phyloP scores from a whole-genome alignment of 2,888 invertebrate genomes.

The Drosophila tripunctata region DNA sequence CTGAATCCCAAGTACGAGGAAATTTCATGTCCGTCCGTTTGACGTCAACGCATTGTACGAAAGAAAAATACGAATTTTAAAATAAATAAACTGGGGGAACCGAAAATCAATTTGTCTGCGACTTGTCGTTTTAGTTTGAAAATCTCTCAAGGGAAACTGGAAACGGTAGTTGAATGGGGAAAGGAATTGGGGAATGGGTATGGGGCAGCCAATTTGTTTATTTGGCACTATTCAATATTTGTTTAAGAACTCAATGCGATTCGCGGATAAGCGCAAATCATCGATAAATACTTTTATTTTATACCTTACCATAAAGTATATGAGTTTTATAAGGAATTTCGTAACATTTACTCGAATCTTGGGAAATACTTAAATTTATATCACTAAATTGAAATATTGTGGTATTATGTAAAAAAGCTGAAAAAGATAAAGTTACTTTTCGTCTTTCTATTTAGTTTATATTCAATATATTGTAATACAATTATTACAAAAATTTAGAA shows the following conservation, averaged over 20 bases:
- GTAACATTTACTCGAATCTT: too few species aligned
- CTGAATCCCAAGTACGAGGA: slow-evolving; percentile 13
- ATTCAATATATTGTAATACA: too few species aligned
- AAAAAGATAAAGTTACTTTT: too few species aligned
- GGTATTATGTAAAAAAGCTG: too few species aligned
- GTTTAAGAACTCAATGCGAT: slow-evolving; percentile 34
- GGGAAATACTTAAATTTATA: too few species aligned
- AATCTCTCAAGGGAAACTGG: not conserved
- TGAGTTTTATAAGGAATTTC: too few species aligned
- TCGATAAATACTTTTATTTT: slow-evolving; percentile 30
- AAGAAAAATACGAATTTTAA: slow-evolving; percentile 52
- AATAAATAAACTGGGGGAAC: slow-evolving; percentile 50
- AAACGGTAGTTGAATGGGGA: not conserved
- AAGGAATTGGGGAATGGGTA: not conserved
- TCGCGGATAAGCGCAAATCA: slow-evolving; percentile 38
- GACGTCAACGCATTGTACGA: slow-evolving; percentile 48
- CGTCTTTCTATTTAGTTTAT: too few species aligned
- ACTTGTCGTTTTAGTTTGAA: slow-evolving; percentile 28
- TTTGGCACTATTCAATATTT: slow-evolving; percentile 53
- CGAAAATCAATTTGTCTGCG: slow-evolving; percentile 57
- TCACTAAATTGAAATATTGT: too few species aligned
- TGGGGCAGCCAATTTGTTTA: slow-evolving; percentile 34
- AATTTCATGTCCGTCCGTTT: slow-evolving; percentile 41
- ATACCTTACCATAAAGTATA: too few species aligned
- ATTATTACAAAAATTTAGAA: too few species aligned